Evolutionary conservation across 2,797 vertebrate genomes (phyloP).

Genomic region (Chloroceryle amazona): DNA sequence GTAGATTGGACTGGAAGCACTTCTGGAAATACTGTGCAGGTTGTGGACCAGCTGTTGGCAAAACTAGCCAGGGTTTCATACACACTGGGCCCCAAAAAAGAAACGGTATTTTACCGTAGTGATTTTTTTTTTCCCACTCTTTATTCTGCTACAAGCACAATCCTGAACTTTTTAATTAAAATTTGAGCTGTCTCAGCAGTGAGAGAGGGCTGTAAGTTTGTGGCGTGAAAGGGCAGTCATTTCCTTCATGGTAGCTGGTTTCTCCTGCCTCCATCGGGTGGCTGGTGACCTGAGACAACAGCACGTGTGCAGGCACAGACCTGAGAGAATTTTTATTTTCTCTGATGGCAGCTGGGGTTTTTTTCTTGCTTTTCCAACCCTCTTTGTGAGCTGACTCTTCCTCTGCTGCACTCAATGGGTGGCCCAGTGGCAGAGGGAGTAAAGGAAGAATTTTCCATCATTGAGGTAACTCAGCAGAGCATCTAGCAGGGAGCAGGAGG

Average conservation of each 20-base stretch:
- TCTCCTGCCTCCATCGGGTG: neutral
- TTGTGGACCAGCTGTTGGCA: conserved; percentile 62
- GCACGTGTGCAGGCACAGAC: neutral
- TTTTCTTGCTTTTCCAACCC: neutral
- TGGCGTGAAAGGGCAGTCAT: neutral
- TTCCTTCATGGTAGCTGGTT: neutral
- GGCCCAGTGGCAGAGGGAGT: neutral
- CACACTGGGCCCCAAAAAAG: neutral
- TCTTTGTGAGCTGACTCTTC: neutral
- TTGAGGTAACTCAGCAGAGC: neutral
- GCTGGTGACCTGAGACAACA: conserved; percentile 10
- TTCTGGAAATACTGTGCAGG: conserved; percentile 58
- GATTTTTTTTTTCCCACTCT: fast-evolving
- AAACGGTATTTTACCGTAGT: neutral
- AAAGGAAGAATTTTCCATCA: neutral
- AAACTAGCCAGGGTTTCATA: conserved; percentile 15
- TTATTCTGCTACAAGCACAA: neutral
- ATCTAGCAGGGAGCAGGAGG: neutral
- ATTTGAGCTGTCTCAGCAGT: neutral
- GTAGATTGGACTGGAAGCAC: conserved; percentile 49
- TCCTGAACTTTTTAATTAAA: conserved; percentile 24
- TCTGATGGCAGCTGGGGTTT: neutral
- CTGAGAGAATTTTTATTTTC: neutral
- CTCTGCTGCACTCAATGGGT: neutral
- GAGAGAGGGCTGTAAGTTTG: neutral